These are phyloP conservation scores for Sebastolobus altivelis DNA, from an alignment of 2,797 vertebrate genomes.

Conservation along the genomic window DNA sequence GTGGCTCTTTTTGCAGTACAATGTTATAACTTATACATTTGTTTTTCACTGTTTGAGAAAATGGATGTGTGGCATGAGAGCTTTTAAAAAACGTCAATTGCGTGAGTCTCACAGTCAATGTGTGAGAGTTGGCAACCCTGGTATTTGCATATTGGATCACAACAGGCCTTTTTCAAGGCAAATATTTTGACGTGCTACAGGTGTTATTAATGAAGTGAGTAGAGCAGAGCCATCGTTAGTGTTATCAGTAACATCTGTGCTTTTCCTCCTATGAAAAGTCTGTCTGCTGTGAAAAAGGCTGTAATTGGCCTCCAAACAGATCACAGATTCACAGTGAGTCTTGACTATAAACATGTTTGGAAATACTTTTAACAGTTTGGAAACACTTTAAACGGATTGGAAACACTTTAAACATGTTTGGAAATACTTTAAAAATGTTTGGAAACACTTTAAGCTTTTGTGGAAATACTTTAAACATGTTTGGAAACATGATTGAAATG, in stretches of 20 bases:
- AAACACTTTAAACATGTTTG: too few species aligned
- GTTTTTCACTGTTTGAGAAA: too few species aligned
- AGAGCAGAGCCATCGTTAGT: neutral
- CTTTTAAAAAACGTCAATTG: neutral
- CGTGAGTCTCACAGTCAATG: neutral
- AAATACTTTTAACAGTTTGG: too few species aligned
- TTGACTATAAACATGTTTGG: too few species aligned
- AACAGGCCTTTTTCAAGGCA: neutral
- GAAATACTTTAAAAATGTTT: too few species aligned
- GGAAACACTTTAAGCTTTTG: too few species aligned
- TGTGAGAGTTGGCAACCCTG: neutral
- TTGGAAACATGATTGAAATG: neutral
- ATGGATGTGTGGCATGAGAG: neutral
- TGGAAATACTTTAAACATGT: too few species aligned
- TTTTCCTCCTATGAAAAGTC: neutral
- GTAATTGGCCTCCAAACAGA: neutral
- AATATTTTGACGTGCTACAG: neutral
- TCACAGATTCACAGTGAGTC: too few species aligned
- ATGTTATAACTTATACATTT: too few species aligned
- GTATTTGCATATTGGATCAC: neutral
- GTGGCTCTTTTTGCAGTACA: fast-evolving
- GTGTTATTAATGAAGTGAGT: neutral
- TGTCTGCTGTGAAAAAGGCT: neutral
- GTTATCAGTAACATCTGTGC: neutral
- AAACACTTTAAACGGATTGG: too few species aligned